phyloP scores from a whole-genome alignment of 2,797 vertebrate species.

The Spondyliosoma cantharus region DNA sequence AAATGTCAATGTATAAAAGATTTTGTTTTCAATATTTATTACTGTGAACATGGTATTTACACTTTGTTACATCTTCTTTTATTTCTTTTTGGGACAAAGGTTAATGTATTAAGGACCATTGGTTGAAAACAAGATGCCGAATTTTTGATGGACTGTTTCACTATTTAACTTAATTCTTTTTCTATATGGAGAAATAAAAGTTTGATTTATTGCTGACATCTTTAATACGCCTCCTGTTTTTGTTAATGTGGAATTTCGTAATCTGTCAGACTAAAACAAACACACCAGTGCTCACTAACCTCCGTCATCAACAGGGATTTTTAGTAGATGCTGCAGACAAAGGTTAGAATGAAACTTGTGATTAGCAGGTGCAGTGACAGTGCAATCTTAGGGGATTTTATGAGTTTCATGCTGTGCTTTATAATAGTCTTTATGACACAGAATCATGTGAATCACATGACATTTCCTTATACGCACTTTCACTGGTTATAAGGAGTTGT shows the following conservation, averaged over 20 bases:
- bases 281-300: not conserved
- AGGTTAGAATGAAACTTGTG: conserved; percentile 44
- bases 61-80: conserved; percentile 83
- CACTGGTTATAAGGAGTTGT: not conserved
- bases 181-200: conserved; percentile 84
- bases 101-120: conserved; percentile 83
- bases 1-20: conserved; percentile 89
- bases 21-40: conserved; percentile 95
- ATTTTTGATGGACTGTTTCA: conserved; percentile 85
- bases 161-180: conserved; percentile 86
- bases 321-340: not conserved
- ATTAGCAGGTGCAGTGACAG: conserved; percentile 34
- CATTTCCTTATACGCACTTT: not conserved
- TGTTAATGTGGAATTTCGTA: not conserved
- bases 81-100: conserved; percentile 83
- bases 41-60: conserved; percentile 94
- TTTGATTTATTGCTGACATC: conserved; percentile 83
- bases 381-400: not conserved
- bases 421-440: not conserved
- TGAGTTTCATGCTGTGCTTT: conserved; percentile 9
- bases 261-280: not conserved
- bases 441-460: conserved; percentile 27
- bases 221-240: conserved; percentile 51
- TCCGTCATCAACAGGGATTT: not conserved
- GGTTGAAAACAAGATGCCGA: conserved; percentile 79